Base-by-base conservation (phyloP, 2,888 invertebrate genomes). In the Epinotia brunnichana region DNA sequence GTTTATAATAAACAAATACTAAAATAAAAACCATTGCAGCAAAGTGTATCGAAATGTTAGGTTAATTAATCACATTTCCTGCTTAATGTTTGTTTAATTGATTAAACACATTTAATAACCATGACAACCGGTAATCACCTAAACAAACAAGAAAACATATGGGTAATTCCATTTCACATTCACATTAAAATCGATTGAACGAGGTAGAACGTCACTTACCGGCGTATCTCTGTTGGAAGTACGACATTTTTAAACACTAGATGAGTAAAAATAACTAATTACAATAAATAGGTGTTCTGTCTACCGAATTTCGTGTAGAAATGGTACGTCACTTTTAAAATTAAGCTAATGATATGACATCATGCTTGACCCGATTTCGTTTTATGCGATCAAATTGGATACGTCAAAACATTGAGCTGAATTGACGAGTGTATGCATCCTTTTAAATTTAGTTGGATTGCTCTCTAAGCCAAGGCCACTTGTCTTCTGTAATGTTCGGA, bases 261-360 rank as follows among this genome's bases (percentile, higher is more conserved):
- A 60, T 19, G 73, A 74, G 69, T 64, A 73, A 64, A 74, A 70
- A 63, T 61, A 69, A 68, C 70, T 76, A 71, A 63, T 63, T 75
- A 69, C 70, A 68, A 56, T 60, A 69, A 64, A 74, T 76, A 79
- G 78, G 81, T 81, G 81, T 79, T 78, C 77, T 72, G 70, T 75
- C 83, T 75, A 82, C 85, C 81, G 82, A 81, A 81, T 83, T 83
- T 79, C 78, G 82, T 85, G 89, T 87, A 79, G 87, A 86, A 83
- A 81, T 80, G 78, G 76, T 74, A 88, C 91, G 91, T 92, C 91
- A 92, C 89, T 83, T 88, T 89, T 91, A 91, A 91, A 91, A 90
- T 91, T 90, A 85, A 81, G 81, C 79, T 79, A 82, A 81, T 79
- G 76, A 77, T 85, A 90, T 92, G 92, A 92, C 90, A 91, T 92